phyloP scores from a whole-genome alignment of 1,140 invertebrate species.

The Schlechtendalia chinensis region DNA sequence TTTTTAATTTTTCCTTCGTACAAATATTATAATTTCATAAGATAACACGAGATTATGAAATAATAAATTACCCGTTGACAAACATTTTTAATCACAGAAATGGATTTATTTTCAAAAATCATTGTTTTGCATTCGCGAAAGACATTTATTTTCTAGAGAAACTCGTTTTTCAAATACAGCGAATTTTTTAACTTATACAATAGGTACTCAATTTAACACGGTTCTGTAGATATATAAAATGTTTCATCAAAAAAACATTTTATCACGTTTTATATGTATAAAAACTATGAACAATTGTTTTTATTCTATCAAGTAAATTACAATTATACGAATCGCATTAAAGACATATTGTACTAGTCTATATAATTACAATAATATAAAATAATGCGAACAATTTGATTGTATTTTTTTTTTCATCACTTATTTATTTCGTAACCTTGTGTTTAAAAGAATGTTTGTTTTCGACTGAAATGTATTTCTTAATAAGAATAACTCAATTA shows the following conservation, averaged over 20 bases:
- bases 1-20: too few species aligned
- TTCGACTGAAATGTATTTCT: background rate
- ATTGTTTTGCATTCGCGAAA: background rate
- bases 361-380: too few species aligned
- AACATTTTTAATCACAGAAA: slow-evolving; percentile 5
- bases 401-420: background rate
- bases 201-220: background rate
- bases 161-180: background rate
- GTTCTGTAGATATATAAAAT: background rate
- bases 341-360: background rate
- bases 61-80: background rate
- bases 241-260: slow-evolving; percentile 4
- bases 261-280: background rate
- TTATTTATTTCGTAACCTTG: background rate
- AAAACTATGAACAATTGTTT: slow-evolving; percentile 3
- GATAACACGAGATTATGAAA: background rate
- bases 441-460: background rate
- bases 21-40: too few species aligned
- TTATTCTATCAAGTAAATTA: slow-evolving; percentile 8
- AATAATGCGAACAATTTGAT: too few species aligned
- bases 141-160: background rate
- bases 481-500: background rate
- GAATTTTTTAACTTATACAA: slow-evolving; percentile 19
- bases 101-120: background rate
- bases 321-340: background rate